These are phyloP conservation scores for Pherbina coryleti DNA, from an alignment of 2,888 invertebrate species.

Conservation along the genomic window DNA sequence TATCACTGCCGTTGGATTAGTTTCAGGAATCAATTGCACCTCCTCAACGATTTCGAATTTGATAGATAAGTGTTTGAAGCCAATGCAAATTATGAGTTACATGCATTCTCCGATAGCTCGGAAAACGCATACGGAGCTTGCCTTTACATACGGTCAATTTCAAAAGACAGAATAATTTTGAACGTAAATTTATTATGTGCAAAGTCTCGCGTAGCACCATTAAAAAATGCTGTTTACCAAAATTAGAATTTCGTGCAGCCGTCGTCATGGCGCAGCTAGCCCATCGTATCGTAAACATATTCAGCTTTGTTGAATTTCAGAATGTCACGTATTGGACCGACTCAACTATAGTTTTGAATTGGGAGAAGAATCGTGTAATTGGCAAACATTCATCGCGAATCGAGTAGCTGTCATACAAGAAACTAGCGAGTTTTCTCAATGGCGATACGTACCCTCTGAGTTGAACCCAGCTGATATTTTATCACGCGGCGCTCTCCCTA, in stretches of 20 bases:
- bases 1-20: conserved; percentile 27
- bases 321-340: conserved; percentile 35
- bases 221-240: conserved; percentile 30
- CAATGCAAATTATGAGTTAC: conserved; percentile 22
- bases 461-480: conserved; percentile 39
- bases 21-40: conserved; percentile 28
- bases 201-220: conserved; percentile 34
- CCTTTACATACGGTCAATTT: conserved; percentile 24
- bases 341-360: conserved; percentile 34
- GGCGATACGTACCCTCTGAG: conserved; percentile 38
- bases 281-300: conserved; percentile 25
- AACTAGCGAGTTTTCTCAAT: conserved; percentile 34
- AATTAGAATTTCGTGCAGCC: conserved; percentile 39
- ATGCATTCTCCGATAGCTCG: conserved; percentile 38
- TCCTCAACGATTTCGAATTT: conserved; percentile 22
- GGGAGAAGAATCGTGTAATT: conserved; percentile 31
- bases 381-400: conserved; percentile 40
- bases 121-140: conserved; percentile 37
- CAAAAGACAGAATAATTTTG: not conserved
- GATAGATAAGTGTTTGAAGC: conserved; percentile 32
- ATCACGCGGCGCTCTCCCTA: conserved; percentile 37
- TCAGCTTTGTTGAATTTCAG: conserved; percentile 27
- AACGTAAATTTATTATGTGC: conserved; percentile 19
- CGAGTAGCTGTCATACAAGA: conserved; percentile 36
- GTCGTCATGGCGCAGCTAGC: conserved; percentile 36